Conservation (phyloP, 2,888 invertebrate genomes). For the Plagodis dolabraria region DNA sequence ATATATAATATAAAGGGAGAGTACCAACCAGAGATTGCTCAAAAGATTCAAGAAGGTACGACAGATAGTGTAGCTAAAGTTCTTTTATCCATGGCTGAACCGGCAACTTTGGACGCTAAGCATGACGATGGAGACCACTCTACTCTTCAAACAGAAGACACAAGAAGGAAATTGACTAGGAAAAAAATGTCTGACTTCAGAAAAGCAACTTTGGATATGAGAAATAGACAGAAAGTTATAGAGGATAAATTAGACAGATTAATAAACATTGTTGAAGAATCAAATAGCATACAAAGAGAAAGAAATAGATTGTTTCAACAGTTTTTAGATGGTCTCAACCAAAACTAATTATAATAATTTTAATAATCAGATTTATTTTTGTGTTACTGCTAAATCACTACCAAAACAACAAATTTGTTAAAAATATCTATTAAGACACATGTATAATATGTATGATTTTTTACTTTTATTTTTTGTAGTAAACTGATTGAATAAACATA, state of each 20-base stretch:
- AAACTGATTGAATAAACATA: too few relatives aligned
- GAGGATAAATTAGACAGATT: slow-evolving; percentile 77
- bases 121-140: slow-evolving; percentile 58
- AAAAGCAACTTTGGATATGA: slow-evolving; percentile 72
- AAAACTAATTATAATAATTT: too few relatives aligned
- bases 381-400: too few relatives aligned
- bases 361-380: too few relatives aligned
- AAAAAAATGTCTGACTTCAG: slow-evolving; percentile 69
- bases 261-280: slow-evolving; percentile 77
- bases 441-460: too few relatives aligned
- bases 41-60: slow-evolving; percentile 65
- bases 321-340: slow-evolving; percentile 66
- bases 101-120: slow-evolving; percentile 49
- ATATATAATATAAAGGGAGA: slow-evolving; percentile 72
- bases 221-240: slow-evolving; percentile 70
- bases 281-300: slow-evolving; percentile 75
- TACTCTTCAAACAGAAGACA: slow-evolving; percentile 57
- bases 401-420: too few relatives aligned
- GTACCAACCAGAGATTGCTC: slow-evolving; percentile 71
- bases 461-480: too few relatives aligned
- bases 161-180: slow-evolving; percentile 56
- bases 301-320: slow-evolving; percentile 73
- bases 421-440: too few relatives aligned
- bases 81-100: slow-evolving; percentile 60
- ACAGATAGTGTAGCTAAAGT: slow-evolving; percentile 69